Percentiles rank a stretch among this genome's conserved stretches.
Evolutionary conservation across 2,888 invertebrate species (phyloP).

Genomic region (Formica aserva): DNA sequence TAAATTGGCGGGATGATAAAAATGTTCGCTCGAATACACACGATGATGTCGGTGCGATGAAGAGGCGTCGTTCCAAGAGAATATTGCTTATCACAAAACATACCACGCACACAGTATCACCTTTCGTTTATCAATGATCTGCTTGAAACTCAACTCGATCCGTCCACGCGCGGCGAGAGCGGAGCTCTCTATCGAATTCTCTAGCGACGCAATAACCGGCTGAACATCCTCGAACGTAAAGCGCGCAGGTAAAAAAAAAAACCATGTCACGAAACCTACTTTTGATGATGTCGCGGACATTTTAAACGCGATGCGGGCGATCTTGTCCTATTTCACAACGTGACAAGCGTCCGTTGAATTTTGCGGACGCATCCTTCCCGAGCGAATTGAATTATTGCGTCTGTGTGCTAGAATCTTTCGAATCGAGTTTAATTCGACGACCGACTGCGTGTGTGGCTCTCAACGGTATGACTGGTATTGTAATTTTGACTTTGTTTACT

Average conservation of each 20-base stretch:
- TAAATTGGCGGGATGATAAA: slow-evolving; percentile 23
- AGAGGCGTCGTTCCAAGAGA: slow-evolving; percentile 55
- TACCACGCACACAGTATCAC: slow-evolving; percentile 78
- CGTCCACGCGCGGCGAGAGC: slow-evolving; percentile 50
- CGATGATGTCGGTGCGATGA: slow-evolving; percentile 22
- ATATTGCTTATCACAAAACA: slow-evolving; percentile 77
- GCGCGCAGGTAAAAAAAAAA: not conserved
- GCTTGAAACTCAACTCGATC: slow-evolving; percentile 79
- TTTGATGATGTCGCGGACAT: slow-evolving; percentile 10
- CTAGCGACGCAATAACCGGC: slow-evolving; percentile 50
- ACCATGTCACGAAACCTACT: not conserved
- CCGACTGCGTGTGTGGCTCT: not conserved
- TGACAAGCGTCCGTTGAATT: slow-evolving; percentile 28
- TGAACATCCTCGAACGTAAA: slow-evolving; percentile 19
- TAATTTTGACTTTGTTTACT: not conserved
- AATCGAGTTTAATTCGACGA: not conserved
- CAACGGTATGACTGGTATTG: not conserved
- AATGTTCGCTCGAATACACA: slow-evolving; percentile 37
- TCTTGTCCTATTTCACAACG: slow-evolving; percentile 41
- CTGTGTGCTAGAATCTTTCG: not conserved
- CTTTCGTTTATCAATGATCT: slow-evolving; percentile 83
- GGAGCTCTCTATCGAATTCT: slow-evolving; percentile 41
- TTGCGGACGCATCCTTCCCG: not conserved
- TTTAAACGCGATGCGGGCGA: slow-evolving; percentile 57
- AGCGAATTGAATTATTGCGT: slow-evolving; percentile 8